These are phyloP conservation scores for Bombus confusus DNA, from an alignment of 1,140 invertebrate genomes.

Conservation along the genomic window DNA sequence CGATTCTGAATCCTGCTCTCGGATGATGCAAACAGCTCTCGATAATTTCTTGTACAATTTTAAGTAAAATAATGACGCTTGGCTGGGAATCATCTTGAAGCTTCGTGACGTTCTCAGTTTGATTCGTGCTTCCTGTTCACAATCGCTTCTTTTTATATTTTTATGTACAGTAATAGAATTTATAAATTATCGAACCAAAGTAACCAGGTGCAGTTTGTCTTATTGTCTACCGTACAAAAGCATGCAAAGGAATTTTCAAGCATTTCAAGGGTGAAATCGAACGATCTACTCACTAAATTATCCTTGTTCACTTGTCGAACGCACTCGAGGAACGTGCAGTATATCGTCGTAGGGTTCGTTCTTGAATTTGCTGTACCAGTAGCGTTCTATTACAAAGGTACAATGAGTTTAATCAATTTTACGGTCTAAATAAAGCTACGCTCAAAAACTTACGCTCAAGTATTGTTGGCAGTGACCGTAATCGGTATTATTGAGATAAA, in stretches of 20 bases:
- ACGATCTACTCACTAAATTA: constrained; percentile 66
- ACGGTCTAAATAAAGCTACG: neutral
- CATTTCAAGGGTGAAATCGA: neutral
- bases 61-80: neutral
- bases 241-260: neutral
- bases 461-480: constrained; percentile 74
- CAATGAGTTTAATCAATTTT: neutral
- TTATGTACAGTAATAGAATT: constrained; percentile 9
- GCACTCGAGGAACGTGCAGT: constrained; percentile 77
- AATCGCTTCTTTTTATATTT: neutral
- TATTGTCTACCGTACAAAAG: neutral
- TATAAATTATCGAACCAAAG: neutral
- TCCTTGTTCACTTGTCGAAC: constrained; percentile 77
- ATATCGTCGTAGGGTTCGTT: constrained; percentile 63
- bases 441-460: constrained; percentile 64
- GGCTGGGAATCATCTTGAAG: neutral
- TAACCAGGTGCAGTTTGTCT: neutral
- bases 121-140: constrained; percentile 44
- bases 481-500: constrained; percentile 70
- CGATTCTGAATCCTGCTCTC: constrained; percentile 28
- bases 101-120: neutral
- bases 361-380: constrained; percentile 52
- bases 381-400: constrained; percentile 64
- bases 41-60: constrained; percentile 12
- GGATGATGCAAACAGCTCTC: constrained; percentile 59